These are phyloP conservation scores for Crotalus helleri DNA, from an alignment of 2,113 vertebrate species.

Conservation along the genomic window DNA sequence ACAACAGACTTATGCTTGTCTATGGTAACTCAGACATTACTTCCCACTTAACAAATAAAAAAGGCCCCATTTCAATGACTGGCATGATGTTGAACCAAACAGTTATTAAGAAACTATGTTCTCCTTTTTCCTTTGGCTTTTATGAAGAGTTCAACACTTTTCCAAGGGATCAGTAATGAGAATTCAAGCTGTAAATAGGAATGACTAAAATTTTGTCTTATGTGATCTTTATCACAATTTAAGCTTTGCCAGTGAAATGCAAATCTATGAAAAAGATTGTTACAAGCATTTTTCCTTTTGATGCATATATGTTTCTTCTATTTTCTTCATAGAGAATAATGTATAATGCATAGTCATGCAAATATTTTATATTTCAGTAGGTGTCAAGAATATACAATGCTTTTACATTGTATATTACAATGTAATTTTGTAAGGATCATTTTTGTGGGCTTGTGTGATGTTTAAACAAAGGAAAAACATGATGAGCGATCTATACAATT, in stretches of 20 bases:
- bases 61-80: conserved; percentile 38
- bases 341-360: not conserved
- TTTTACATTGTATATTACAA: not conserved
- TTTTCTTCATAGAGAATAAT: conserved; percentile 20
- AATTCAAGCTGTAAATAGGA: not conserved
- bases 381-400: not conserved
- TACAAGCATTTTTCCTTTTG: not conserved
- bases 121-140: conserved; percentile 17
- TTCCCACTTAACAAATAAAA: conserved; percentile 47
- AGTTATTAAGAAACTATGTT: conserved; percentile 9
- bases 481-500: not conserved
- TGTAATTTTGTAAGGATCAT: not conserved
- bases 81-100: conserved; percentile 54
- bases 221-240: conserved; percentile 27
- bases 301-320: conserved; percentile 12
- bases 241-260: not conserved
- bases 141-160: conserved; percentile 6
- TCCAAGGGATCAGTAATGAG: conserved; percentile 11
- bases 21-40: conserved; percentile 50
- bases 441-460: not conserved
- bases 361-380: not conserved
- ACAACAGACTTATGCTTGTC: conserved; percentile 30
- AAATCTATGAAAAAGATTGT: conserved; percentile 20
- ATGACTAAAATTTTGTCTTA: not conserved
- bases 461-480: not conserved